Base-by-base conservation (phyloP, 2,888 invertebrate species). In the Anoplius nigerrimus region DNA sequence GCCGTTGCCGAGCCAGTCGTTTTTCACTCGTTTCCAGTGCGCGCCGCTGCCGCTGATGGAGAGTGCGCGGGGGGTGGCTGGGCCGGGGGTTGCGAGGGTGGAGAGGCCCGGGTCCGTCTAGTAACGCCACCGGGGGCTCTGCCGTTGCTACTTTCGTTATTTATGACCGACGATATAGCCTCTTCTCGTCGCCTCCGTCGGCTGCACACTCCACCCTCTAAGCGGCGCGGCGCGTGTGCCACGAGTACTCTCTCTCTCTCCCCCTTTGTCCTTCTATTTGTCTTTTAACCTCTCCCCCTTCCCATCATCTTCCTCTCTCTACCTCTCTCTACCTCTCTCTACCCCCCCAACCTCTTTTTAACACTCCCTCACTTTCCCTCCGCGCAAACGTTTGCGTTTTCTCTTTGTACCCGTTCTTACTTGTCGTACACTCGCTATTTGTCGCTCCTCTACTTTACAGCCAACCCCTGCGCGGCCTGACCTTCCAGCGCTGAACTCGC, bases 71-170 rank as follows among this genome's bases (percentile, higher is more conserved):
- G 20, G 65, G 56, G 60, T 20, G 62, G 11, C 58, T 6, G 42
- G 42, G 13, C 42, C 13, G 18, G 34, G 8, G 34, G 6, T 6
- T 16, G 24, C 22, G 64, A 66, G 66, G 62, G 66, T 55, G 62
- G 71, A 62, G 71, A 71, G 69, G 78, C 70, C 69, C 15, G 34
- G 55, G 55, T n/a, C 34, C 42, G 34, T 22, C 18, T 51, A 63
- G 74, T 66, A 69, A 71, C 71, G 69, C 70, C 68, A 71, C 67
- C 69, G 69, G 67, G 73, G 78, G 72, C 79, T n/a, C n/a, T 84
- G 79, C 82, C 78, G 80, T 76, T 82, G 81, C 79, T 80, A 83
- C 82, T 83, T 82, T 79, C 76, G 77, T 84, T 83, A 84, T 84
- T 84, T 84, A 84, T 79, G 76, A 75, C 75, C 79, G 66, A 67